A percentile compares a stretch with the other conserved stretches of the same genome.
These are phyloP conservation scores for Drosophila littoralis DNA, from an alignment of 1,140 invertebrate genomes.

Conservation along the genomic window DNA sequence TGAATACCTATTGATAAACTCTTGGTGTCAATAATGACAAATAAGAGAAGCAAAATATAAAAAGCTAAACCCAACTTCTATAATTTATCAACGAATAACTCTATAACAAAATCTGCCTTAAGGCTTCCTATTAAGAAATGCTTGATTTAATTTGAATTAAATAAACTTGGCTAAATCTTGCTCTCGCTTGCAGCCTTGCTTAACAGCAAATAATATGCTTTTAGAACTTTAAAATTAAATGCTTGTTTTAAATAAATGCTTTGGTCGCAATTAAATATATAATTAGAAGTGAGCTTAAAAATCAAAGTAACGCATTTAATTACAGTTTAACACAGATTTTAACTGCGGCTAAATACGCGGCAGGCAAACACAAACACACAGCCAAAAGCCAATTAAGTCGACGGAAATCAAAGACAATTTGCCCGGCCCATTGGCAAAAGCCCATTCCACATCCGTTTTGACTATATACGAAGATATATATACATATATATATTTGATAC, in stretches of 20 bases:
- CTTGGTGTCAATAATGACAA: too few relatives aligned
- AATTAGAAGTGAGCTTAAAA: conserved; percentile 43
- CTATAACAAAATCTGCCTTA: too few relatives aligned
- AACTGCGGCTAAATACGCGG: conserved; percentile 26
- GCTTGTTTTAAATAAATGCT: background rate
- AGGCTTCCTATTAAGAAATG: too few relatives aligned
- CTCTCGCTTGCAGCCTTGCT: background rate
- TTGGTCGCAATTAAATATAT: conserved; percentile 34
- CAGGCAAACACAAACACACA: conserved; percentile 19
- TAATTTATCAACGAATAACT: too few relatives aligned
- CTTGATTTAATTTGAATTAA: background rate
- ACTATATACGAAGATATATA: background rate
- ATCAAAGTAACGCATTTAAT: conserved; percentile 22
- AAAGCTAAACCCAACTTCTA: too few relatives aligned
- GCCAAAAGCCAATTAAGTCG: conserved; percentile 27
- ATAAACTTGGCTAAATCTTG: background rate
- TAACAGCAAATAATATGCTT: background rate
- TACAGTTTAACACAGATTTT: conserved; percentile 11
- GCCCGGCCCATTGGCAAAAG: conserved; percentile 26
- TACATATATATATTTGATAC: background rate
- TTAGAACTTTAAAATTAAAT: conserved; percentile 1
- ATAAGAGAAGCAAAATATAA: too few relatives aligned
- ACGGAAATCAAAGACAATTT: conserved; percentile 51
- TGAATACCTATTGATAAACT: too few relatives aligned
- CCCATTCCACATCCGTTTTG: conserved; percentile 40